Base-by-base conservation (phyloP, 2,113 vertebrate genomes). In the Poicephalus meyeri region DNA sequence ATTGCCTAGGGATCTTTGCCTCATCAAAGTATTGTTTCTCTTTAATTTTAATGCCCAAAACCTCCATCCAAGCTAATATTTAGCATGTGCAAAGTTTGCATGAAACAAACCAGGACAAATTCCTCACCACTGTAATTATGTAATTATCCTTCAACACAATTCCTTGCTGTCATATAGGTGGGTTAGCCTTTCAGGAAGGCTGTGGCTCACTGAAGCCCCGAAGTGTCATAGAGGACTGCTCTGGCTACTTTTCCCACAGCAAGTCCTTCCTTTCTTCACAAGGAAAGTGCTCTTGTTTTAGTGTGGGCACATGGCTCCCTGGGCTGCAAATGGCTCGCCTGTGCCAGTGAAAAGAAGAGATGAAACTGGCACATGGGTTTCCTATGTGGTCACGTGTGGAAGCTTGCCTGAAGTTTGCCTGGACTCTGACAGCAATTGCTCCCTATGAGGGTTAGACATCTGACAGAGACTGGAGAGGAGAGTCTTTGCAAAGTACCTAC, bases 401-500 rank as follows among this genome's bases (percentile, higher is more conserved):
- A 47, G 29, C 44, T 53, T 84, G 63, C 35, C 31, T n/a, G 24
- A 41, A 69, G 14, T 37, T 49, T 79, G 55, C 33, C 56, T 1
- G 2, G 17, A 58, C 41, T 80, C 29, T 1, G 2, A 35, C 33
- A 37, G 13, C 6, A 15, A 19, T 14, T 52, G 37, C 31, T 86
- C 28, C 25, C 44, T 42, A 6, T 0, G 3, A 74, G 33, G 39
- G 17, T 56, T 41, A 56, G 18, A n/a, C 50, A 56, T 15, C 13
- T 35, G 56, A 31, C 0, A 3, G 72, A 53, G 44, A 41, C 4
- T 1, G 2, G 42, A 47, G 33, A 58, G 2, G 42, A 47, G 35
- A 58, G 17, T 53, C 53, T 60, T 24, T 0, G 0, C 35, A 56
- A 23, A 0, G 0, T 72, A 55, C 17, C 68, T 25, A 35, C 8